A percentile compares a stretch with the other conserved stretches of the same genome.
Conservation (phyloP, 2,797 vertebrate genomes). For the Sebastes steindachneri region DNA sequence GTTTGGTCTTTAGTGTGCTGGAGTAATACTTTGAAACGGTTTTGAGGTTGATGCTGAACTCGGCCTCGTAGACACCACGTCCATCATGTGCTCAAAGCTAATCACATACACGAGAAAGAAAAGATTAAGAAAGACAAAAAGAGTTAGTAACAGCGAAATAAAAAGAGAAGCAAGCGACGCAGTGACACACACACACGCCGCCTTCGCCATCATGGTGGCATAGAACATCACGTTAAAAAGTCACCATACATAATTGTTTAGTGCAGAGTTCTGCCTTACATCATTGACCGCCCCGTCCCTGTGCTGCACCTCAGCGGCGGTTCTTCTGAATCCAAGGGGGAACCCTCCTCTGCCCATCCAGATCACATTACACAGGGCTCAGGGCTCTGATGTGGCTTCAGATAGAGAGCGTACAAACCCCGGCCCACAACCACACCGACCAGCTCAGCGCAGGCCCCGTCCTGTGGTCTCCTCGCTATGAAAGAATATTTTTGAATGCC, state of each 20-base stretch:
- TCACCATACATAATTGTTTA: conserved; percentile 52
- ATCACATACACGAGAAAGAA: not conserved
- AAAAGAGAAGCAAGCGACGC: conserved; percentile 2
- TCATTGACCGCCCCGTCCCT: conserved; percentile 63
- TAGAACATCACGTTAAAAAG: conserved; percentile 25
- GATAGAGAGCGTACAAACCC: conserved; percentile 72
- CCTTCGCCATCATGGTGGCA: conserved; percentile 14
- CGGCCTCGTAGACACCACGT: not conserved
- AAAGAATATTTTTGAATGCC: conserved; percentile 76
- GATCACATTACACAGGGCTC: conserved; percentile 77
- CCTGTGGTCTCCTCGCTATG: conserved; percentile 75
- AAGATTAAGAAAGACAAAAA: not conserved
- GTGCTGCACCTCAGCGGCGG: conserved; percentile 56
- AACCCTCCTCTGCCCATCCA: conserved; percentile 65
- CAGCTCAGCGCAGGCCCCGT: conserved; percentile 59
- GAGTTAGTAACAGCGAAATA: not conserved
- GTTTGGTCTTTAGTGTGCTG: too few species aligned
- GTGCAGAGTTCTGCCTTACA: conserved; percentile 63
- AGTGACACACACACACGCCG: conserved; percentile 1
- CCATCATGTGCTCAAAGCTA: not conserved
- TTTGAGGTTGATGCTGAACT: not conserved
- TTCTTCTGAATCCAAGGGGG: conserved; percentile 65
- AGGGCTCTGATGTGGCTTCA: conserved; percentile 81
- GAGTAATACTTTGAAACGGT: not conserved
- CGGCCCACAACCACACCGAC: conserved; percentile 70